phyloP scores from a whole-genome alignment of 1,140 invertebrate species.

The Nephotettix cincticeps region DNA sequence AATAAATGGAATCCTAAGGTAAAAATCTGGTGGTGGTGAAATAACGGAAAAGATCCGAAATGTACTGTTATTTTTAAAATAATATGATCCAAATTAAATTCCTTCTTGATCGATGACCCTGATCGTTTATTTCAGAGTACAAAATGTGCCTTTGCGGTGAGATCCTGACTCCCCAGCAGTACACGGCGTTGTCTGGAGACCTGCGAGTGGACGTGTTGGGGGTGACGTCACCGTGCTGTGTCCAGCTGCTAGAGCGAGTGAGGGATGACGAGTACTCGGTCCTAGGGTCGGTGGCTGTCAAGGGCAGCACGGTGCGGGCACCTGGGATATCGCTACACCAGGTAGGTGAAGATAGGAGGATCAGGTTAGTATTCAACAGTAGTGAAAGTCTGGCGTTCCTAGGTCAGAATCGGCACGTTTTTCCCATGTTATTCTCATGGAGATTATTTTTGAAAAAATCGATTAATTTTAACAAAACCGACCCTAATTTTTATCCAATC shows the following conservation, averaged over 20 bases:
- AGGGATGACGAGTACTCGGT: no score
- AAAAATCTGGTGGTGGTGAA: background rate
- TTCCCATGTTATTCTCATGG: no score
- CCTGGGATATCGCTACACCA: background rate
- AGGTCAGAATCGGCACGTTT: no score
- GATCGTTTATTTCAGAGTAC: slow-evolving; percentile 33
- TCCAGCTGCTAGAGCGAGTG: slow-evolving; percentile 28
- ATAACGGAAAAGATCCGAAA: background rate
- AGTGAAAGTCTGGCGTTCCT: no score
- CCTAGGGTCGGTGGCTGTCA: background rate
- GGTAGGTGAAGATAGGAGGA: background rate
- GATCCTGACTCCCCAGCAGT: slow-evolving; percentile 36
- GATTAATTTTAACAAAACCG: no score
- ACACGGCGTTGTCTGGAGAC: slow-evolving; percentile 39
- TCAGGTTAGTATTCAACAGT: no score
- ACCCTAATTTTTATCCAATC: no score
- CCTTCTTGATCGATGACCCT: no score
- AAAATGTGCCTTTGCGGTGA: slow-evolving; percentile 34
- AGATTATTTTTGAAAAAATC: no score
- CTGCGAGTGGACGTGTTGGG: slow-evolving; percentile 34
- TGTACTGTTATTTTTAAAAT: background rate
- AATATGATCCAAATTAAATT: no score
- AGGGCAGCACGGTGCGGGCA: no score
- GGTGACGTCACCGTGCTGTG: background rate
- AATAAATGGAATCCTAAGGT: background rate